Percentiles rank a stretch among this genome's conserved stretches.
Conservation (phyloP, 1,140 invertebrate species). For the Euura lappo region DNA sequence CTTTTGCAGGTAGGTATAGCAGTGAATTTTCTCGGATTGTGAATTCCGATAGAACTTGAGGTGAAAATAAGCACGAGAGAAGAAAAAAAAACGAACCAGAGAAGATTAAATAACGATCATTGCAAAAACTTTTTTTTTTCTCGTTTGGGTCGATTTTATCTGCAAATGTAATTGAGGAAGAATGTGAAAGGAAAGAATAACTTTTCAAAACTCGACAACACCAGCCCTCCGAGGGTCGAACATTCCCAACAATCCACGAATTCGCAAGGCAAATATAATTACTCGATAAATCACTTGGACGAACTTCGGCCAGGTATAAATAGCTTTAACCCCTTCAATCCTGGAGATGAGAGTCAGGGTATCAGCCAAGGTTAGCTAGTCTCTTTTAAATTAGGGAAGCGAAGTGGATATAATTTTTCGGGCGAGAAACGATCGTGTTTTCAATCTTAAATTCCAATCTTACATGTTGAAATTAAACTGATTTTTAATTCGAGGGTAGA, state of each 20-base stretch:
- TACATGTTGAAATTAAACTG: too few species aligned
- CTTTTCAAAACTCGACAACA: neutral
- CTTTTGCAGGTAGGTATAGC: neutral
- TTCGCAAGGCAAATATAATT: neutral
- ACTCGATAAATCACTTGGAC: neutral
- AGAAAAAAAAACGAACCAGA: neutral
- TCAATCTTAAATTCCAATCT: too few species aligned
- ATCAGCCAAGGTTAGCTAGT: too few species aligned
- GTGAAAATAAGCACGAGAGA: neutral
- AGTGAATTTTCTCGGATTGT: neutral
- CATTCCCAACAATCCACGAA: neutral
- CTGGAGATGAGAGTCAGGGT: neutral
- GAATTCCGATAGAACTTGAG: neutral
- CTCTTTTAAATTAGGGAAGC: too few species aligned
- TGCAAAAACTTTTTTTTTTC: slow-evolving; percentile 1
- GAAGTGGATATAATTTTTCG: neutral
- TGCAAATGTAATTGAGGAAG: neutral
- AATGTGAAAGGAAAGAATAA: neutral
- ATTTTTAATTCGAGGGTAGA: too few species aligned
- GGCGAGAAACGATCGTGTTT: neutral
- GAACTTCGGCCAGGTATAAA: neutral
- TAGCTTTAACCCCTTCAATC: neutral
- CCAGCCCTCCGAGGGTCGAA: neutral
- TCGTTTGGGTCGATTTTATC: neutral
- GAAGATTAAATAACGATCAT: neutral